Percentiles rank a stretch among this genome's conserved stretches.
These are phyloP conservation scores for Bagarius yarrelli DNA, from an alignment of 2,113 vertebrate species.

Conservation along the genomic window DNA sequence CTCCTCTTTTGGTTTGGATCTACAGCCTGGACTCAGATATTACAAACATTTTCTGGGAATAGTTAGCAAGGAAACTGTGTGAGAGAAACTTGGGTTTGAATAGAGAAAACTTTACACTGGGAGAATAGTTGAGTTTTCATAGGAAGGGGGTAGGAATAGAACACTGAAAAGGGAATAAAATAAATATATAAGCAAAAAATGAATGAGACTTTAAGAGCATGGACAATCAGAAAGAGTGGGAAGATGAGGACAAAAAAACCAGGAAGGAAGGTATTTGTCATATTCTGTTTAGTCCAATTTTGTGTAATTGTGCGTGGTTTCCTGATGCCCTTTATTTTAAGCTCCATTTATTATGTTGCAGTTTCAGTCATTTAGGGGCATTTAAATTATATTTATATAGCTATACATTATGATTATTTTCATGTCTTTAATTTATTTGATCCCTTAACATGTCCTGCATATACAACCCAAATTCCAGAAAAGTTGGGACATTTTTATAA, in stretches of 20 bases:
- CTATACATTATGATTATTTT: background rate
- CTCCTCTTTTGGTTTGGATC: constrained; percentile 72
- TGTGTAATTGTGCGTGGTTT: background rate
- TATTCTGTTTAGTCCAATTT: background rate
- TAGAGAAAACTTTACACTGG: background rate
- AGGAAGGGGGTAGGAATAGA: background rate
- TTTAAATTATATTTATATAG: background rate
- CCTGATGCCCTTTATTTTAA: background rate
- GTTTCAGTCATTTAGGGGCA: background rate
- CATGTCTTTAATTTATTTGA: background rate
- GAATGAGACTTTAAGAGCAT: constrained; percentile 10
- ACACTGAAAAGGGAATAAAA: background rate
- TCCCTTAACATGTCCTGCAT: background rate
- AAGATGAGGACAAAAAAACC: background rate
- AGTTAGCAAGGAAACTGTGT: constrained; percentile 10
- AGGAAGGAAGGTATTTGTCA: background rate
- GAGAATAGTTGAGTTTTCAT: background rate
- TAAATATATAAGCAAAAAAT: background rate
- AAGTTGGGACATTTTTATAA: too few relatives aligned
- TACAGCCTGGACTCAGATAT: constrained; percentile 80
- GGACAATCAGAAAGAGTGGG: constrained; percentile 21
- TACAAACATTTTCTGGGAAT: constrained; percentile 78
- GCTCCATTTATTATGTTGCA: background rate
- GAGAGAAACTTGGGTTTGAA: background rate
- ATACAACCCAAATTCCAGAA: background rate